Evolutionary conservation across 2,888 invertebrate genomes (phyloP), one percentile per base, ranked within the genome.

Genomic region (Girardia tigrina): DNA sequence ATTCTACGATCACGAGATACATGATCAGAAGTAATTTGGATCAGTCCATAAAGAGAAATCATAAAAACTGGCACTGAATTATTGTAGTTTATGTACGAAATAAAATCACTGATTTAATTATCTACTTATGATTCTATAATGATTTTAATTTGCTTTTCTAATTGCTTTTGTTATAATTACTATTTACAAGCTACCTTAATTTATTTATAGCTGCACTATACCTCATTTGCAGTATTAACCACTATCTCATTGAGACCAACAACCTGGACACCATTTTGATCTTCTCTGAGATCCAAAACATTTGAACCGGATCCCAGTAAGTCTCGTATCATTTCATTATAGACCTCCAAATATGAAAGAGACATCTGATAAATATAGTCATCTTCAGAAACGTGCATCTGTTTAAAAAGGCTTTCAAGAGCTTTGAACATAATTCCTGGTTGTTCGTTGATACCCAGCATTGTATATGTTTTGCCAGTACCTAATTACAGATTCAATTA

Each of bases 291-390:
- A 80, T 95, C 95, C 76, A 95, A 85, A 71, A 90, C 89, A 0
- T 91, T 92, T 1, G 89, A 86, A 36, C 81, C 80, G 0, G 94
- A 94, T 83, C 91, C 91, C 78, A 94, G 85, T 73, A 94, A 87
- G 84, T 94, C 94, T 16, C 93, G 88, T 78, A 94, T 94, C 83
- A 91, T 91, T 85, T 94, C 94, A 83, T 94, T 94, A 86, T 94
- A 94, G 74, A 94, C 90, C 81, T 95, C 95, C 83, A 95, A 87
- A 83, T 95, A 95, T 0, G 94, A 94, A 88, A 95, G 85, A 72
- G 85, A 83, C 72, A 87, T 86, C 74, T 83, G 88, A 83, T 88
- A 86, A 69, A 80, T 79, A 78, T 87, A 86, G 72, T 88, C 87
- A 77, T 88, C 86, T 20, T 79, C 79, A 27, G 85, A 86, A 76